Evolutionary conservation across 2,888 invertebrate species (phyloP).

Genomic region (Sisyra terminalis): DNA sequence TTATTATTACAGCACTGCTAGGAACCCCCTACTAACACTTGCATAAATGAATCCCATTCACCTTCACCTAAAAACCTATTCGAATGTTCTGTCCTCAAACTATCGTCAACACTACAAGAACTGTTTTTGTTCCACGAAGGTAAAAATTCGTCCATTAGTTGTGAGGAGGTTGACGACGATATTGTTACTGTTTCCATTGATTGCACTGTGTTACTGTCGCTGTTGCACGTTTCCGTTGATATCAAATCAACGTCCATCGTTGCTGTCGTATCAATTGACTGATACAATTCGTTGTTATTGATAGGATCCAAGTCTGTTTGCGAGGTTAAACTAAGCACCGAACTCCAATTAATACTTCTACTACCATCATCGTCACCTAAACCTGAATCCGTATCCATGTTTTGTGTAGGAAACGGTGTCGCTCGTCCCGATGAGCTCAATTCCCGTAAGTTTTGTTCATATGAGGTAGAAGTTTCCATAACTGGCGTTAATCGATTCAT

Average conservation of each 20-base stretch:
- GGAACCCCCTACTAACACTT: conserved; percentile 52
- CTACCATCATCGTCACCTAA: conserved; percentile 59
- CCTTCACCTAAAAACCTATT: conserved; percentile 19
- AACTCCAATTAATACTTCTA: conserved; percentile 82
- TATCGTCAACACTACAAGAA: conserved; percentile 8
- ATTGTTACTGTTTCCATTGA: conserved; percentile 16
- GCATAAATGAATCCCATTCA: conserved; percentile 46
- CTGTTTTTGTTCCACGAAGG: conserved; percentile 7
- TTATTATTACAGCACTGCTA: conserved; percentile 24
- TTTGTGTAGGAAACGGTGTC: conserved; percentile 46
- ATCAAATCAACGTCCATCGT: conserved; percentile 38
- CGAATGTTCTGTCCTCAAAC: conserved; percentile 8
- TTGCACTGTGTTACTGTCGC: conserved; percentile 10
- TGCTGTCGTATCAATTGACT: conserved; percentile 41
- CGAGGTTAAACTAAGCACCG: conserved; percentile 71
- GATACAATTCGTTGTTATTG: conserved; percentile 62
- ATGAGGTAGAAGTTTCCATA: conserved; percentile 12
- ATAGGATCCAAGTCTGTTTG: conserved; percentile 72
- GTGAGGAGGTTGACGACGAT: conserved; percentile 1
- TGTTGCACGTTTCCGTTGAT: conserved; percentile 15
- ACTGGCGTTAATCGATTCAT: conserved; percentile 12
- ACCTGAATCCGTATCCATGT: conserved; percentile 52
- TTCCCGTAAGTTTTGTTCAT: conserved; percentile 29
- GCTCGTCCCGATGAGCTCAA: conserved; percentile 40
- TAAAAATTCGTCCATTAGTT: conserved; percentile 8